A percentile compares a stretch with the other conserved stretches of the same genome.
Evolutionary conservation across 2,113 vertebrate genomes (phyloP).

Genomic region (Danio rerio): DNA sequence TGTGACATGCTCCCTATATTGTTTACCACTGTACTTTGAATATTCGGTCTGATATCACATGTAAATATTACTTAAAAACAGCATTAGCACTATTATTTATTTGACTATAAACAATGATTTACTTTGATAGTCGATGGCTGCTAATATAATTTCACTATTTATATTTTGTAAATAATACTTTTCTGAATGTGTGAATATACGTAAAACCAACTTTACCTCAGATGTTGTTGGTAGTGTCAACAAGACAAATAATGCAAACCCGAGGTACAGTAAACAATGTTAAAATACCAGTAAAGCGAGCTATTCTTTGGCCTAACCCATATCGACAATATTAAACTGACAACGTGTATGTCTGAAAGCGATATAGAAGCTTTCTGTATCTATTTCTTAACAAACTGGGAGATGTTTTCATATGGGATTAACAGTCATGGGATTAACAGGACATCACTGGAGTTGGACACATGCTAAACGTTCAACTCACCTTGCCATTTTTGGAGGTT

Average conservation of each 20-base stretch:
- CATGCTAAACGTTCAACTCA: conserved; percentile 66
- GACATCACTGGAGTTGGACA: conserved; percentile 1
- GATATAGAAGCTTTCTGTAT: not conserved
- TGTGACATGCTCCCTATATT: too few relatives aligned
- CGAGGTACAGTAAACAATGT: not conserved
- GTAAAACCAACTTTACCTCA: not conserved
- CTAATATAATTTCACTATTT: too few relatives aligned
- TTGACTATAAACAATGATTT: too few relatives aligned
- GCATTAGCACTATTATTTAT: too few relatives aligned
- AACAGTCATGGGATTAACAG: not conserved
- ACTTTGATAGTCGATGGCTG: too few relatives aligned
- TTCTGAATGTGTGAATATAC: not conserved
- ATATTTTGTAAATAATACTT: not conserved
- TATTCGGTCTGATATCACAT: too few relatives aligned
- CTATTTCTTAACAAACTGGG: not conserved
- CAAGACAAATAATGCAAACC: not conserved
- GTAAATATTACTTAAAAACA: too few relatives aligned
- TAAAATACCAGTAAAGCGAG: not conserved
- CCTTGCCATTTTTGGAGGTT: conserved; percentile 92
- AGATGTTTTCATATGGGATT: not conserved
- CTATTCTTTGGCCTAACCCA: not conserved
- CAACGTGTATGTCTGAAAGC: not conserved
- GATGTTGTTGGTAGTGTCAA: not conserved
- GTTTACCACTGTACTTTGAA: too few relatives aligned
- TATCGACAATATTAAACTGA: not conserved